Evolutionary conservation across 1,140 invertebrate genomes (phyloP).

Genomic region (Eurosta solidaginis): DNA sequence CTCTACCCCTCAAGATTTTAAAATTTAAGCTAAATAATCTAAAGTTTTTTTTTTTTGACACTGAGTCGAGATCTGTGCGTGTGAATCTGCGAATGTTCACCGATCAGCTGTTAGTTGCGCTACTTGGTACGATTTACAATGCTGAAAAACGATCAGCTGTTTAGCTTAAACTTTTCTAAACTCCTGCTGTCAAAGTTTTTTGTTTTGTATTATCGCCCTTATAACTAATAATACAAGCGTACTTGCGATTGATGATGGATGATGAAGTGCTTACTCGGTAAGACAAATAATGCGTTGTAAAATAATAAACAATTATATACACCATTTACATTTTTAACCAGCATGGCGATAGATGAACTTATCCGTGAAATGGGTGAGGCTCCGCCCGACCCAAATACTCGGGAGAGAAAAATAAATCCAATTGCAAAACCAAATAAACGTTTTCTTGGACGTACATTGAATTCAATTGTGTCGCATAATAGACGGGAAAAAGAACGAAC

Average conservation of each 20-base stretch:
- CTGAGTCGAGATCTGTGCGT: too few species aligned
- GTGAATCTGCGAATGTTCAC: too few species aligned
- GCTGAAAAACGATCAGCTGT: neutral
- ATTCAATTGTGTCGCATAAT: constrained; percentile 41
- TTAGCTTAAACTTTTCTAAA: neutral
- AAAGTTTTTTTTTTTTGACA: too few species aligned
- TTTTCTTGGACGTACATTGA: constrained; percentile 46
- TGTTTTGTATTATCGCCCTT: too few species aligned
- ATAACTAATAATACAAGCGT: too few species aligned
- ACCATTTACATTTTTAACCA: neutral
- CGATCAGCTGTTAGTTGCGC: too few species aligned
- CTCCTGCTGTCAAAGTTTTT: neutral
- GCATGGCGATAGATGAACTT: constrained; percentile 13
- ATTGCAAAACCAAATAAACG: constrained; percentile 49
- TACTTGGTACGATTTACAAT: too few species aligned
- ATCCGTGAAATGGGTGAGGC: constrained; percentile 6
- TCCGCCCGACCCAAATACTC: neutral
- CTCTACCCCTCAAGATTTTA: too few species aligned
- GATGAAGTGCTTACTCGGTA: neutral
- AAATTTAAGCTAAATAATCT: too few species aligned
- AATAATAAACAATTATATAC: neutral
- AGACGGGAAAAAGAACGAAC: constrained; percentile 34
- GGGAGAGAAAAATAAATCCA: constrained; percentile 52
- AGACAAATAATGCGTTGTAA: neutral
- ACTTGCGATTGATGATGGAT: neutral